phyloP scores from a whole-genome alignment of 1,140 invertebrate genomes.

The Drepana arcuata region DNA sequence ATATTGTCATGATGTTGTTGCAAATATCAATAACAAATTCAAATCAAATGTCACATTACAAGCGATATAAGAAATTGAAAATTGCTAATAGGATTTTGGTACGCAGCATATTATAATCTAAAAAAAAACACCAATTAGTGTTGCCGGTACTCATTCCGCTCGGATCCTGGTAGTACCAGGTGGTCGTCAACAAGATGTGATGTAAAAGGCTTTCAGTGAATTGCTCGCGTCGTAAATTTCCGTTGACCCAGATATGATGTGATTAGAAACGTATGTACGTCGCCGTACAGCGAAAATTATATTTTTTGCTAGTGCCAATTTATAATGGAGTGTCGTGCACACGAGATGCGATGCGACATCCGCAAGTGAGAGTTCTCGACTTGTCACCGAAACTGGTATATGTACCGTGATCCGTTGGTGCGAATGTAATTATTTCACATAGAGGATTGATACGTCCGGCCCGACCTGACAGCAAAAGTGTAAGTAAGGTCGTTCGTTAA shows the following conservation, averaged over 20 bases:
- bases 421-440: slow-evolving; percentile 52
- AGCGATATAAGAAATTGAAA: slow-evolving; percentile 22
- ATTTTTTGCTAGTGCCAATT: slow-evolving; percentile 63
- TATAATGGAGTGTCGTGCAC: slow-evolving; percentile 48
- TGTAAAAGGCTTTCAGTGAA: slow-evolving; percentile 65
- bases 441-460: slow-evolving; percentile 54
- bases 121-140: slow-evolving; percentile 47
- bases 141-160: slow-evolving; percentile 23
- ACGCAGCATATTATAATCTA: slow-evolving; percentile 26
- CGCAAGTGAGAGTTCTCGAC: slow-evolving; percentile 65
- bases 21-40: slow-evolving; percentile 55
- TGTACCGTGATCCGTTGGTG: slow-evolving; percentile 32
- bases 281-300: slow-evolving; percentile 55
- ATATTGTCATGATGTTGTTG: slow-evolving; percentile 21
- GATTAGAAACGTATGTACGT: slow-evolving; percentile 57
- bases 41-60: slow-evolving; percentile 36
- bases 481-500: slow-evolving; percentile 45
- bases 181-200: slow-evolving; percentile 36
- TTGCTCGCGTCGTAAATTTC: slow-evolving; percentile 54
- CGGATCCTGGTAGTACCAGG: slow-evolving; percentile 60
- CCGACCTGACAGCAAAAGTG: slow-evolving; percentile 38
- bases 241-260: slow-evolving; percentile 63
- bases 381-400: slow-evolving; percentile 63
- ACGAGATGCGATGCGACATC: slow-evolving; percentile 56
- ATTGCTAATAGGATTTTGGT: slow-evolving; percentile 28